Conservation (phyloP, 2,888 invertebrate genomes). For the Hirtodrosophila histrioides region DNA sequence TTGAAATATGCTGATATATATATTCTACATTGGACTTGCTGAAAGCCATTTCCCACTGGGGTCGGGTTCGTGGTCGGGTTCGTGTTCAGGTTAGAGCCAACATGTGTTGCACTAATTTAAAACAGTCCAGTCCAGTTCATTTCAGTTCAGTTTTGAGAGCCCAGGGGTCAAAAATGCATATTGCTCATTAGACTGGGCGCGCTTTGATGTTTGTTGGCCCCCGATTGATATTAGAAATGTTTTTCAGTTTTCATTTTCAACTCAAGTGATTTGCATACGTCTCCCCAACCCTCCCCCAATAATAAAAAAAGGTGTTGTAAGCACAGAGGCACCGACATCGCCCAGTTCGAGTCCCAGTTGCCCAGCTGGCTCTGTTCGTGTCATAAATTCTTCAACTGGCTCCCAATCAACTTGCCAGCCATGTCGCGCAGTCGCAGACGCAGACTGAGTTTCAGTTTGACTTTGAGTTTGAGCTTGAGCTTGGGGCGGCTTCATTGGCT, state of each 20-base stretch:
- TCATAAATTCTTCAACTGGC: conserved; percentile 62
- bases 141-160: conserved; percentile 3
- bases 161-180: conserved; percentile 71
- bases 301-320: conserved; percentile 42
- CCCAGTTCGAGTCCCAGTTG: conserved; percentile 21
- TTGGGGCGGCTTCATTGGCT: conserved; percentile 42
- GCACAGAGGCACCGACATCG: conserved; percentile 9
- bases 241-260: conserved; percentile 51
- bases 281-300: neutral
- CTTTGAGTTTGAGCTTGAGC: neutral
- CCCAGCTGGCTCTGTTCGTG: conserved; percentile 25
- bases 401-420: conserved; percentile 51
- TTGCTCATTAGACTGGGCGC: conserved; percentile 60
- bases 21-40: conserved; percentile 39
- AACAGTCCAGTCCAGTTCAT: conserved; percentile 9
- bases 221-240: conserved; percentile 28
- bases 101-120: conserved; percentile 46
- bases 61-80: neutral
- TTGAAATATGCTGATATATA: conserved; percentile 65
- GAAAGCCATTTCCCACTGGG: conserved; percentile 66
- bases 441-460: conserved; percentile 7
- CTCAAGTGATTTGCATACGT: conserved; percentile 67
- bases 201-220: conserved; percentile 66
- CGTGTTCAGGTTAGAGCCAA: conserved; percentile 19
- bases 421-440: conserved; percentile 60